A percentile compares a stretch with the other conserved stretches of the same genome.
Conservation (phyloP, 2,113 vertebrate species). For the Chiloscyllium plagiosum region DNA sequence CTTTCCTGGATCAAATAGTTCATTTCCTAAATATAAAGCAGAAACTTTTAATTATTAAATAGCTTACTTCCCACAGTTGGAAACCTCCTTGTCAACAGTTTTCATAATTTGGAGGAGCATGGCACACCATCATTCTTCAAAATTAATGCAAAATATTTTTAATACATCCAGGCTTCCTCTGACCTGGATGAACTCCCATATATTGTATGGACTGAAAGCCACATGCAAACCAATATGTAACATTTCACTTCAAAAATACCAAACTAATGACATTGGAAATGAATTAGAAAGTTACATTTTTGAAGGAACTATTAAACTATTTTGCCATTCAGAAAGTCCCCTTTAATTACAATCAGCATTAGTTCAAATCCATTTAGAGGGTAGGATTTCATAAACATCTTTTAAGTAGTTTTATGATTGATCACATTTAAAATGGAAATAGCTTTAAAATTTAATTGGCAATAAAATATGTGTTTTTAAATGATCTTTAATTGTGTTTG, state of each 20-base stretch:
- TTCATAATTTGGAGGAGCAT: neutral
- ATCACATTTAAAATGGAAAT: neutral
- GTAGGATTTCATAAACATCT: neutral
- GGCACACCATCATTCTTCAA: neutral
- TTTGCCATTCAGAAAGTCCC: neutral
- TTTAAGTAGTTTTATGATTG: neutral
- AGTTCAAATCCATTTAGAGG: neutral
- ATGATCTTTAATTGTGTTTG: neutral
- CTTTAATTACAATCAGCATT: neutral
- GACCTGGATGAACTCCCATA: neutral
- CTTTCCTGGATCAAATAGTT: neutral
- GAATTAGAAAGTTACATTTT: neutral
- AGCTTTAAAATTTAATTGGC: neutral
- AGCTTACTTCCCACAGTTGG: neutral
- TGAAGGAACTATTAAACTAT: neutral
- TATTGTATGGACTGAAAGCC: neutral
- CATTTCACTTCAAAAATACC: neutral
- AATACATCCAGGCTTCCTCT: neutral
- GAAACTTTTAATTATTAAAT: neutral
- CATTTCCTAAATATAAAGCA: neutral
- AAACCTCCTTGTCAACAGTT: neutral
- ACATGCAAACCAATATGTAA: neutral
- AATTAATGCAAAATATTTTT: neutral
- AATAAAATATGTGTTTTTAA: neutral
- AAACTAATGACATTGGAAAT: neutral